Evolutionary conservation across 1,140 invertebrate genomes (phyloP).

Genomic region (Yoshiicerus persimilis): DNA sequence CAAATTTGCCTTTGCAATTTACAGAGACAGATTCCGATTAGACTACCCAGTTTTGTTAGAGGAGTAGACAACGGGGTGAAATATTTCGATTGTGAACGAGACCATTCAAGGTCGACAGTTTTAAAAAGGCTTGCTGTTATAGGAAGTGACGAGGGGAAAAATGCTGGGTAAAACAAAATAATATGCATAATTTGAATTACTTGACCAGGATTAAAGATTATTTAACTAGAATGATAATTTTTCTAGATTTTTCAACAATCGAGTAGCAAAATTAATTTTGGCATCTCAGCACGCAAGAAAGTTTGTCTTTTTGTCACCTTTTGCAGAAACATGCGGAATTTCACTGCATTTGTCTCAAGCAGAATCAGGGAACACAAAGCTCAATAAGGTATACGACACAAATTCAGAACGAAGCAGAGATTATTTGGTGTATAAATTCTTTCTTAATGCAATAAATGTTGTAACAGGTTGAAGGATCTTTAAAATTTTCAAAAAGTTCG

Average conservation of each 20-base stretch:
- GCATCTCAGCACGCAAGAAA: constrained; percentile 17
- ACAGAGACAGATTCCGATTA: neutral
- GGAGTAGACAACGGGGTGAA: constrained; percentile 20
- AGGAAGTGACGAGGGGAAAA: constrained; percentile 26
- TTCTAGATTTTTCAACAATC: neutral
- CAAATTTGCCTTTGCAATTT: neutral
- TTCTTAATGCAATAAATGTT: too few species aligned
- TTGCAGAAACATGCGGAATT: constrained; percentile 38
- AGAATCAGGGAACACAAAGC: neutral
- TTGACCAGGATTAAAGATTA: neutral
- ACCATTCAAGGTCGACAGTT: constrained; percentile 25
- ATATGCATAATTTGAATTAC: neutral
- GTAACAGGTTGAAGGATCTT: neutral
- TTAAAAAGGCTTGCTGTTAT: constrained; percentile 32
- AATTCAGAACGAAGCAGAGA: too few species aligned
- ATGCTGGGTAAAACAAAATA: constrained; percentile 32
- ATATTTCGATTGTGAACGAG: constrained; percentile 46
- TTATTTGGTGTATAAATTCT: too few species aligned
- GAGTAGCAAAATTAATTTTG: neutral
- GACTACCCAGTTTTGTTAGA: neutral
- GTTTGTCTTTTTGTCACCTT: constrained; percentile 29
- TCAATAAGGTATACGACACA: constrained; percentile 11
- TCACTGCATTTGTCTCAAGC: neutral
- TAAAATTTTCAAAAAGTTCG: neutral
- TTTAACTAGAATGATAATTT: neutral